Conservation (phyloP, 2,113 vertebrate species). For the Artemisiospiza belli region DNA sequence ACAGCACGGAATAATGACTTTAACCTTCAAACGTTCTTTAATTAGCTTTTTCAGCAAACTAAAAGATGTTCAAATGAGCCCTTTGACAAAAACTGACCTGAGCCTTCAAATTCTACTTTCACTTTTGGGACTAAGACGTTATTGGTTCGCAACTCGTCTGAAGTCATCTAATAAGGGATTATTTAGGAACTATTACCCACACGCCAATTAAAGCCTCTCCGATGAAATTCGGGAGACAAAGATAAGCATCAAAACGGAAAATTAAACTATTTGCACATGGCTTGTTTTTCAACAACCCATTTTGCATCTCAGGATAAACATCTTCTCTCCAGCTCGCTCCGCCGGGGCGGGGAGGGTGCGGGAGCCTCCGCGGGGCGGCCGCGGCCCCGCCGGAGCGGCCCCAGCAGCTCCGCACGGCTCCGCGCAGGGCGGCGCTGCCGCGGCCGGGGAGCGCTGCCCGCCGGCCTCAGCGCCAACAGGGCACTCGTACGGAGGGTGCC, state of each 20-base stretch:
- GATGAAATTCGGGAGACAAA: constrained; percentile 63
- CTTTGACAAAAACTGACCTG: constrained; percentile 52
- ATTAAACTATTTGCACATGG: constrained; percentile 53
- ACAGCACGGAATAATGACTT: constrained; percentile 73
- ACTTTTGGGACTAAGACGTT: constrained; percentile 50
- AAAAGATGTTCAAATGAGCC: constrained; percentile 53
- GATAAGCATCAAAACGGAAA: constrained; percentile 63
- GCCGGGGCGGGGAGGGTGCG: constrained; percentile 25
- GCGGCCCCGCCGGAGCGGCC: background rate
- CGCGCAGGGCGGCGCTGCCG: background rate
- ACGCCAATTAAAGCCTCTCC: constrained; percentile 56
- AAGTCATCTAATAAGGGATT: constrained; percentile 67
- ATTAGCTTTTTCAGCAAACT: constrained; percentile 50
- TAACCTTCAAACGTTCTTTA: constrained; percentile 70
- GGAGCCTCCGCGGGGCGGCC: background rate
- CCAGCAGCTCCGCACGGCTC: background rate
- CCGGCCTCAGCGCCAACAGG: background rate
- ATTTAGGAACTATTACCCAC: constrained; percentile 57
- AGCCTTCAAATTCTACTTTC: constrained; percentile 49
- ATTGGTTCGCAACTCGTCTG: constrained; percentile 61
- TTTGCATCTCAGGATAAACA: constrained; percentile 57
- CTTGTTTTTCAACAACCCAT: constrained; percentile 62
- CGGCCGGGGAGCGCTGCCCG: background rate
- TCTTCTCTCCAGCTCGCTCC: constrained; percentile 1
- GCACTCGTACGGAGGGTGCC: background rate